Base-by-base conservation (phyloP, 2,888 invertebrate genomes). In the Noctua pronuba region DNA sequence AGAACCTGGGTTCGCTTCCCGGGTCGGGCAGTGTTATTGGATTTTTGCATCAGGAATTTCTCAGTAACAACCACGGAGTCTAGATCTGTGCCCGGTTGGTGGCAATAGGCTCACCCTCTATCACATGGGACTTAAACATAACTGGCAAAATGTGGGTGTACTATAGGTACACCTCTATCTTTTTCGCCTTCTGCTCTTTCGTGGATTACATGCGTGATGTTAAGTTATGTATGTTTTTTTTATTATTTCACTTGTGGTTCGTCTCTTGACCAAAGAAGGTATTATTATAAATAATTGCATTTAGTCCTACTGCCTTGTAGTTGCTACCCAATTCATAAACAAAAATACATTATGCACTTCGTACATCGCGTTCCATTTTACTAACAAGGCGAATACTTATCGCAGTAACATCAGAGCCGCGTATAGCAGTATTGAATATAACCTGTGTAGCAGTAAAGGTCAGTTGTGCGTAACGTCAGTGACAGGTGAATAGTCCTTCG, bases 401-500 rank as follows among this genome's bases (percentile, higher is more conserved):
- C 85, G 62, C 16, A 0, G 70, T 52, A 18, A 35, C 70, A 83
- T 83, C 83, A 65, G 64, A 49, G 38, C n/a, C 31, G 58, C 68
- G 8, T 71, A 75, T 64, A 65, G 55, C 68, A 72, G 31, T 77
- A 78, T 84, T 81, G 55, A 85, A 84, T 78, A 78, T 78, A 81
- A 62, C 41, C 70, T 60, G 55, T 72, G 41, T 75, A 85, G 38
- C 64, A 64, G 65, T 18, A 65, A 84, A 84, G 84, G 84, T 84
- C 82, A 82, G 49, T 78, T 82, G 84, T 82, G 74, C 79, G 85
- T 85, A 85, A 71, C 72, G 38, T 18, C 62, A 73, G 84, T 72
- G 84, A 84, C 84, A 84, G 85, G 85, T 79, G 71, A 82, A 84
- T 85, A 79, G 85, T 85, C 85, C 84, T 84, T 84, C 85, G 84